A percentile compares a stretch with the other conserved stretches of the same genome.
Evolutionary conservation across 2,888 invertebrate species (phyloP).

Genomic region (Drosophila fulvimacula): DNA sequence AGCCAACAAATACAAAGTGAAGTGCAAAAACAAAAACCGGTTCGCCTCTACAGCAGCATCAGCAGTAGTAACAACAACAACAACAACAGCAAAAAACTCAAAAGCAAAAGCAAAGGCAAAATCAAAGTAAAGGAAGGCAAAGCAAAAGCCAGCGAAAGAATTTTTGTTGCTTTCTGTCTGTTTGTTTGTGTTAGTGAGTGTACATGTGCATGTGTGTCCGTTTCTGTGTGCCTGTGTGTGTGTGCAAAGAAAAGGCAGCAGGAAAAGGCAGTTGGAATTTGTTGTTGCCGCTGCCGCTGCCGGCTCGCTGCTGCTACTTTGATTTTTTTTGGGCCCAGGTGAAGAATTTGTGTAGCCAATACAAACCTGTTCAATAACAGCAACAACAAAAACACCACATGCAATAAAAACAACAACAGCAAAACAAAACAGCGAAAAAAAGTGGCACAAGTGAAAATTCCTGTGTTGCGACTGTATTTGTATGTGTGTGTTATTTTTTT

Average conservation of each 20-base stretch:
- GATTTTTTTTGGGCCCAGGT: constrained; percentile 43
- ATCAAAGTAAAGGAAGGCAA: constrained; percentile 54
- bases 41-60: constrained; percentile 66
- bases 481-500: constrained; percentile 57
- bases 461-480: constrained; percentile 56
- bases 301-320: constrained; percentile 40
- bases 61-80: constrained; percentile 47
- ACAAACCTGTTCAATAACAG: constrained; percentile 64
- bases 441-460: constrained; percentile 81
- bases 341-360: constrained; percentile 50
- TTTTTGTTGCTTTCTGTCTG: constrained; percentile 58
- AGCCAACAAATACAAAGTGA: constrained; percentile 63
- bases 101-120: constrained; percentile 35
- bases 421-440: constrained; percentile 58
- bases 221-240: constrained; percentile 32
- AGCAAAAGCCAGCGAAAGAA: constrained; percentile 52
- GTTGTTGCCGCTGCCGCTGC: constrained; percentile 42
- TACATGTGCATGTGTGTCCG: constrained; percentile 25
- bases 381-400: constrained; percentile 29
- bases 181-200: constrained; percentile 28
- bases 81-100: constrained; percentile 37
- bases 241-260: constrained; percentile 57
- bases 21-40: constrained; percentile 81
- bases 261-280: constrained; percentile 60
- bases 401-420: constrained; percentile 28